Conservation (phyloP, 2,113 vertebrate genomes). For the Cygnus atratus region DNA sequence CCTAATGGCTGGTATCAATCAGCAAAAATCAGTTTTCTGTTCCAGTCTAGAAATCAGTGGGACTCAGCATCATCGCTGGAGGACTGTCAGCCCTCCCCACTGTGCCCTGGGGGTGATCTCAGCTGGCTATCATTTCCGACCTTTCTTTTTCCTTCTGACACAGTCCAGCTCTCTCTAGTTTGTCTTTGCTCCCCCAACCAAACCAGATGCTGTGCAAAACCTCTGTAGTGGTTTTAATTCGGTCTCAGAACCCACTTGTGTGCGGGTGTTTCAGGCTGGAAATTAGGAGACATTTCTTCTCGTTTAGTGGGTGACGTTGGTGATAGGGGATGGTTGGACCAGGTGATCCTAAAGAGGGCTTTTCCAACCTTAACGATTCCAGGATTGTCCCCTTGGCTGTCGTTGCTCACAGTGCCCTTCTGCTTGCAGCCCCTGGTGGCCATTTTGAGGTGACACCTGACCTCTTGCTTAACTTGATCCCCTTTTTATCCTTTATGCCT, state of each 20-base stretch:
- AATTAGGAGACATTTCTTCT: too few relatives aligned
- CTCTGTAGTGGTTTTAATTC: neutral
- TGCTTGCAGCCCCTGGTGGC: accelerated
- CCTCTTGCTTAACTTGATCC: neutral
- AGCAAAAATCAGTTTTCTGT: neutral
- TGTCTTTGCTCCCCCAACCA: neutral
- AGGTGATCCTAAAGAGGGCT: too few relatives aligned
- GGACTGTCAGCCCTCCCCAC: neutral
- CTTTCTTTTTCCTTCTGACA: neutral
- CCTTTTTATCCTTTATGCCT: neutral
- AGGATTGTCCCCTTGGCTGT: neutral
- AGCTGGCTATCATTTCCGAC: neutral
- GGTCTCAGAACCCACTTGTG: neutral
- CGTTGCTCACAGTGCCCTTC: neutral
- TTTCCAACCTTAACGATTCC: too few relatives aligned
- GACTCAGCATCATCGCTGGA: neutral
- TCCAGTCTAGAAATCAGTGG: neutral
- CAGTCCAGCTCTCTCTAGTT: neutral
- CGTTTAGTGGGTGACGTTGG: too few relatives aligned
- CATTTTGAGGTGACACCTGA: neutral
- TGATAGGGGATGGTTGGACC: too few relatives aligned
- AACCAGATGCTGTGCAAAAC: neutral
- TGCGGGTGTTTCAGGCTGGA: neutral
- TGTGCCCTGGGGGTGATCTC: neutral
- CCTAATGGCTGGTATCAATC: neutral